A percentile compares a stretch with the other conserved stretches of the same genome.
These are phyloP conservation scores for Lepidotrigona ventralis DNA, from an alignment of 1,140 invertebrate species.

Conservation along the genomic window DNA sequence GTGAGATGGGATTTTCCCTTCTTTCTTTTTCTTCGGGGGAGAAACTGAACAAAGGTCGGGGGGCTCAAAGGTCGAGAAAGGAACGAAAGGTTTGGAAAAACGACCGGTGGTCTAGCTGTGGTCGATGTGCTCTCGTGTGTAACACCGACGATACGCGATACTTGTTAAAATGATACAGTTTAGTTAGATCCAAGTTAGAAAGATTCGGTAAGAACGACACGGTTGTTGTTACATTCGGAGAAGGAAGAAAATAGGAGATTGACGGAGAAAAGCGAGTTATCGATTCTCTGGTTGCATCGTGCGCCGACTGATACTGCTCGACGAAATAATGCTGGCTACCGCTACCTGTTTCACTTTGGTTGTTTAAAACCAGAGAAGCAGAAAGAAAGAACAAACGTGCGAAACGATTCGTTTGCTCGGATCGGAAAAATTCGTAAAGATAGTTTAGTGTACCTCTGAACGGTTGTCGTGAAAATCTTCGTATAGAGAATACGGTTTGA, in stretches of 20 bases:
- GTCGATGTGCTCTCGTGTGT: too few relatives aligned
- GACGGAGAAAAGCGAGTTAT: neutral
- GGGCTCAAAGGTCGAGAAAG: neutral
- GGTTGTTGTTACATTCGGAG: neutral
- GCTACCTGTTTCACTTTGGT: neutral
- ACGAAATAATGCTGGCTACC: neutral
- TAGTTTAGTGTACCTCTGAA: conserved; percentile 43
- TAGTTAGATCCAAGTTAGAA: too few relatives aligned
- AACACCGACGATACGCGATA: too few relatives aligned
- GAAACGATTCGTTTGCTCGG: too few relatives aligned
- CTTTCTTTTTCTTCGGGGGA: neutral
- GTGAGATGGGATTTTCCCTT: neutral
- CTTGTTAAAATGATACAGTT: too few relatives aligned
- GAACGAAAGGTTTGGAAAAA: neutral
- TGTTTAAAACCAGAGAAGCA: neutral
- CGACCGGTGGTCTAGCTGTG: too few relatives aligned
- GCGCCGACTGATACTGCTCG: neutral
- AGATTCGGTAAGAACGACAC: neutral
- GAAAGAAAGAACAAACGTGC: neutral
- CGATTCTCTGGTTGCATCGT: conserved; percentile 13
- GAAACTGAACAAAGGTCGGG: neutral
- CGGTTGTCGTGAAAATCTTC: conserved; percentile 18
- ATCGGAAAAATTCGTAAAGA: conserved; percentile 15
- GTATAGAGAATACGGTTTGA: conserved; percentile 13
- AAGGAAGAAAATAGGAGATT: neutral